Evolutionary conservation across 2,113 vertebrate genomes (phyloP).

Genomic region (Agelaius tricolor): DNA sequence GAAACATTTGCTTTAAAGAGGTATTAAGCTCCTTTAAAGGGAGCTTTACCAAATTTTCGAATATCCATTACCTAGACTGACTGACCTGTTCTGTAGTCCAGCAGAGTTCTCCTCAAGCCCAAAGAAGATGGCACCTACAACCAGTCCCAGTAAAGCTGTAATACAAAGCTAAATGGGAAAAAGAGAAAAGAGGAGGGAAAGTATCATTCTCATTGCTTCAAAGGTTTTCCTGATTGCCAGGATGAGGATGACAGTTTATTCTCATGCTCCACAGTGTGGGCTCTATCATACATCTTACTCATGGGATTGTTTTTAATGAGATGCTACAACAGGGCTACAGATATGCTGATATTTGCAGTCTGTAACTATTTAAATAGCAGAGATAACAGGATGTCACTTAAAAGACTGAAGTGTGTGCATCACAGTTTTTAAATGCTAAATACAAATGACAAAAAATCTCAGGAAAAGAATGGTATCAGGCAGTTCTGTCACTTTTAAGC

Average conservation of each 20-base stretch:
- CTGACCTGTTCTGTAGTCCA: constrained; percentile 91
- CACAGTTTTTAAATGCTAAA: neutral
- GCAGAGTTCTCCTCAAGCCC: constrained; percentile 60
- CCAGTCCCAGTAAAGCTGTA: constrained; percentile 79
- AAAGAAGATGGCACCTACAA: constrained; percentile 88
- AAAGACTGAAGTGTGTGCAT: neutral
- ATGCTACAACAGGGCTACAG: accelerated
- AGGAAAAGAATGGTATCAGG: constrained; percentile 17
- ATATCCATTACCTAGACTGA: neutral
- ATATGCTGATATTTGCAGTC: neutral
- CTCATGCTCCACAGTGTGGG: neutral
- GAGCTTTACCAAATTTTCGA: neutral
- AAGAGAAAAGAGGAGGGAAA: neutral
- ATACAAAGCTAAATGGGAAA: constrained; percentile 75
- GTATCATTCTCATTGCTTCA: neutral
- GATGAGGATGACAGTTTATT: neutral
- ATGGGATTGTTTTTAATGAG: neutral
- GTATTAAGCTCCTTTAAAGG: neutral
- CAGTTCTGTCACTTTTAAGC: constrained; percentile 21
- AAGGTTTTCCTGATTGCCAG: neutral
- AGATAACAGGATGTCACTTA: neutral
- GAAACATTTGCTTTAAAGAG: neutral
- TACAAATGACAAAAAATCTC: neutral
- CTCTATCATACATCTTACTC: neutral
- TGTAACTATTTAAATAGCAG: neutral